Evolutionary conservation across 2,113 vertebrate genomes (phyloP), one percentile per base, ranked within the genome.

Genomic region (Buteo buteo): DNA sequence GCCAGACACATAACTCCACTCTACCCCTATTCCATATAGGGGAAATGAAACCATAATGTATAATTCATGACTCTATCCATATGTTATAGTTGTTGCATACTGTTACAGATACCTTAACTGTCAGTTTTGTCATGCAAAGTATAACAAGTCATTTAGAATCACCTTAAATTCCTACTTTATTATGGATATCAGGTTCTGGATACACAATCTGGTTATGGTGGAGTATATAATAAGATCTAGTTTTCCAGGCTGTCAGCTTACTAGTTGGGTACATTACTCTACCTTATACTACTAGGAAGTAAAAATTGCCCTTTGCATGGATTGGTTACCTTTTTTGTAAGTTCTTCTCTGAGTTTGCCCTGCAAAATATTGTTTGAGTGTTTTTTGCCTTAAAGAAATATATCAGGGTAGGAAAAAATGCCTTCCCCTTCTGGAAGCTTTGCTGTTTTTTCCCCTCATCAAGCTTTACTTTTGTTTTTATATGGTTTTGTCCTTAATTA

Each of bases 401-500:
- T 28, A 82, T 49, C 42, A 88, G 50, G n/a, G 52, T 61, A 87
- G 61, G 40, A 85, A 90, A 93, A 95, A 95, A 18, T 90, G 52
- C 70, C 38, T 94, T 90, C 31, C 6, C n/a, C 15, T 69, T 79
- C 70, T 20, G 13, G 70, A 91, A 90, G 62, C 34, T 78, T 64
- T 93, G 44, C 52, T 93, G 18, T 3, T 78, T 94, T 92, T 94
- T 45, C 4, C 21, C 21, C 13, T 36, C 40, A 88, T 77, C 73
- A 95, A 90, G 84, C 36, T 94, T 94, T 88, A 65, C 74, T 93
- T 94, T 90, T 93, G 84, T 94, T 93, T 96, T 97, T 94, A 42
- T 94, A 95, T 89, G 86, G 77, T 91, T 95, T 96, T 95, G 84
- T 94, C 90, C 94, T 96, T 97, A 97, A 97, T 96, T 97, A 97